A percentile compares a stretch with the other conserved stretches of the same genome.
These are phyloP conservation scores for Python bivittatus DNA, from an alignment of 2,113 vertebrate species.

Conservation along the genomic window DNA sequence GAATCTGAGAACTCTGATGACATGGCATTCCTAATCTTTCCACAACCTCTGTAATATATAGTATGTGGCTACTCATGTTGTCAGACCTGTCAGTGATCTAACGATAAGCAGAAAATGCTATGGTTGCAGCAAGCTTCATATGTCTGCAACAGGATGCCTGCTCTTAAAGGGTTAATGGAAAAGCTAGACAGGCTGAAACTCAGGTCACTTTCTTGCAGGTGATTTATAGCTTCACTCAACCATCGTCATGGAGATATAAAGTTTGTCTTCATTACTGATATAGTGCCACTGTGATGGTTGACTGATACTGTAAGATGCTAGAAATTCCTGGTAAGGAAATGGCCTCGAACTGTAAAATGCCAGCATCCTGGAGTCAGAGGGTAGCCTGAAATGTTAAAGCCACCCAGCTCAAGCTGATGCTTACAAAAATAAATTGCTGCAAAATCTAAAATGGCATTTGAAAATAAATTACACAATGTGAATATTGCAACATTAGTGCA, in stretches of 20 bases:
- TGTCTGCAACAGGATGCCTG: background rate
- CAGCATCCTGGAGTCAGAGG: background rate
- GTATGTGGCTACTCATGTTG: background rate
- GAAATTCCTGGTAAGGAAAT: background rate
- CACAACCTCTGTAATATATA: background rate
- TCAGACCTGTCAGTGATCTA: background rate
- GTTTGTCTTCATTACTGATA: background rate
- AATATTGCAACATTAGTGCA: background rate
- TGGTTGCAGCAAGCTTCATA: background rate
- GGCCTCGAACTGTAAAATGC: background rate
- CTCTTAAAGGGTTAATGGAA: background rate
- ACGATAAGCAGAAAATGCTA: background rate
- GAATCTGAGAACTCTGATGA: background rate
- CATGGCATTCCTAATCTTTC: background rate
- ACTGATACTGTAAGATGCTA: background rate
- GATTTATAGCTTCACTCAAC: background rate
- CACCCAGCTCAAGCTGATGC: background rate
- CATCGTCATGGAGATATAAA: background rate
- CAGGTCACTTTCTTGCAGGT: background rate
- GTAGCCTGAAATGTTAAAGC: background rate
- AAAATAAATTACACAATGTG: background rate
- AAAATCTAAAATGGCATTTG: no score
- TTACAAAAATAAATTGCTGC: background rate
- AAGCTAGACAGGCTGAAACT: background rate
- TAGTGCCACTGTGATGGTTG: background rate